Percentiles rank a stretch among this genome's conserved stretches.
These are phyloP conservation scores for Zaprionus obscuricornis DNA, from an alignment of 2,888 invertebrate genomes.

Conservation along the genomic window DNA sequence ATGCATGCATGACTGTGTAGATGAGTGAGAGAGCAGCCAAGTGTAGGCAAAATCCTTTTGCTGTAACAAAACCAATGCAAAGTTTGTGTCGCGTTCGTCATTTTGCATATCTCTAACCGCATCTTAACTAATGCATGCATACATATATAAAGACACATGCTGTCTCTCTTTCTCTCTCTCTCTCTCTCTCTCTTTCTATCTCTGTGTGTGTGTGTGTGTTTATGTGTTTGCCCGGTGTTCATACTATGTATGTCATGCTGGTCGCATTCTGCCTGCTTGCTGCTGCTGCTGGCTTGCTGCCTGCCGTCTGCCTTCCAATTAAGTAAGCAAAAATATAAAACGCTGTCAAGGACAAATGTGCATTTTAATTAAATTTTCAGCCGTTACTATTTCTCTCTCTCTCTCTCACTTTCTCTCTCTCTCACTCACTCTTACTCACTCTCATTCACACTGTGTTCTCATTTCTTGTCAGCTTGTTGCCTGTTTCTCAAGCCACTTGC, in stretches of 20 bases:
- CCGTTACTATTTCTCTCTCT: conserved; percentile 7
- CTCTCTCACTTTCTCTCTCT: not conserved
- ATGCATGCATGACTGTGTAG: too few relatives aligned
- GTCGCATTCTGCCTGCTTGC: conserved; percentile 40
- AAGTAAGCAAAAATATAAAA: conserved; percentile 68
- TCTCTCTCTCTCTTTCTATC: not conserved
- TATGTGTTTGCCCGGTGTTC: not conserved
- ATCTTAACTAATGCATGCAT: conserved; percentile 40
- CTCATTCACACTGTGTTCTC: conserved; percentile 13
- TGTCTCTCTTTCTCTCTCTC: not conserved
- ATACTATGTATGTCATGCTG: conserved; percentile 24
- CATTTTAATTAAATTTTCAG: conserved; percentile 76
- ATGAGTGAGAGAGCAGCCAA: not conserved
- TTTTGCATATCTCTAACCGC: conserved; percentile 50
- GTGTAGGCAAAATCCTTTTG: conserved; percentile 29
- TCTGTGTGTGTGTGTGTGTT: conserved; percentile 2
- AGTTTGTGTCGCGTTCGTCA: conserved; percentile 40
- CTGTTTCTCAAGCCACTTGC: conserved; percentile 52
- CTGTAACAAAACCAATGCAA: too few relatives aligned
- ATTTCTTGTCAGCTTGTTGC: conserved; percentile 34
- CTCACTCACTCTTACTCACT: not conserved
- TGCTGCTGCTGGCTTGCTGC: conserved; percentile 20
- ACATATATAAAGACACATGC: too few relatives aligned
- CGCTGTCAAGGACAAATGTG: conserved; percentile 77
- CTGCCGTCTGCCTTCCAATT: conserved; percentile 60